Conservation (phyloP, 2,113 vertebrate species). For the human (Homo sapiens) region GRCh38 chr16:55378501-55379000, state of each 20-base stretch:
- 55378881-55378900: not conserved
- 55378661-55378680: not conserved
- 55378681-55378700: not conserved
- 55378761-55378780: conserved; percentile 66
- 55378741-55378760: conserved; percentile 29
- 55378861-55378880: conserved; percentile 13
- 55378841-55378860: conserved; percentile 52
- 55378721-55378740: not conserved
- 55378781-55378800: conserved; percentile 43
- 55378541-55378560: conserved; percentile 10
- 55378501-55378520: not conserved
- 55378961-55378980: not conserved
- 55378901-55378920: not conserved
- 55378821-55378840: conserved; percentile 22
- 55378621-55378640: not conserved
- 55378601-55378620: not conserved
- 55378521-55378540: not conserved
- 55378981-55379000: not conserved
- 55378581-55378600: conserved; percentile 43
- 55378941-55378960: not conserved
- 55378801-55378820: not conserved
- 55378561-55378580: not conserved
- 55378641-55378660: not conserved
- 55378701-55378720: conserved; percentile 13
- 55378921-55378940: not conserved